These are phyloP conservation scores for Danionella cerebrum DNA, from an alignment of 2,113 vertebrate species.

Conservation along the genomic window DNA sequence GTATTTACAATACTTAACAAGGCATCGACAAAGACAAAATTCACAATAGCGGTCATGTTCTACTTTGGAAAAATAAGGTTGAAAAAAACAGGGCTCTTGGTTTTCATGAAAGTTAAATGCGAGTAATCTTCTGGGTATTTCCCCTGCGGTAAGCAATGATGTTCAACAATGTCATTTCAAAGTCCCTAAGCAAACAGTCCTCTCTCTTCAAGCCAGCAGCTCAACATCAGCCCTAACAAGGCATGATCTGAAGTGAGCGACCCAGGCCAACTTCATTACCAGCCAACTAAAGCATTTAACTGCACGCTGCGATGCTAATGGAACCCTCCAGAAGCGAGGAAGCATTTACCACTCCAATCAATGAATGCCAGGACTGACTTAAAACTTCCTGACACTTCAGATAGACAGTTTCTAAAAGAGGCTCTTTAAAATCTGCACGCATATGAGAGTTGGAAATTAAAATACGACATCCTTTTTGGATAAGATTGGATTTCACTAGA, in stretches of 20 bases:
- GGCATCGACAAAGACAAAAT: background rate
- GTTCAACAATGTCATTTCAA: conserved; percentile 24
- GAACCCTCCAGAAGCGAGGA: background rate
- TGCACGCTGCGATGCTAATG: conserved; percentile 5
- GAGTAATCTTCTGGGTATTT: conserved; percentile 23
- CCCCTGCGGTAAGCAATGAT: conserved; percentile 20
- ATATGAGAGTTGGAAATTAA: background rate
- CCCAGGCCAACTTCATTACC: conserved; percentile 11
- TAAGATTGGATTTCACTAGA: background rate
- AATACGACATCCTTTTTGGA: background rate
- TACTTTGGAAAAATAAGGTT: conserved; percentile 1
- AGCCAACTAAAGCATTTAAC: conserved; percentile 18
- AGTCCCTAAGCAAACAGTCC: conserved; percentile 21
- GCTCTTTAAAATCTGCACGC: background rate
- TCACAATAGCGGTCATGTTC: background rate
- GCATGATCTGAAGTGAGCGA: background rate
- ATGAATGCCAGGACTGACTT: background rate
- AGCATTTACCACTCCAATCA: background rate
- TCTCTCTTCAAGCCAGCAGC: conserved; percentile 3
- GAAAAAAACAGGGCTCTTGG: background rate
- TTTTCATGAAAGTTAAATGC: conserved; percentile 6
- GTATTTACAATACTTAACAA: background rate
- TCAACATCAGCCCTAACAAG: conserved; percentile 20
- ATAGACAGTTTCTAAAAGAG: background rate
- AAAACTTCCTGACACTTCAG: background rate